Base-by-base conservation (phyloP, 2,888 invertebrate species). In the Stomorhina lunata region DNA sequence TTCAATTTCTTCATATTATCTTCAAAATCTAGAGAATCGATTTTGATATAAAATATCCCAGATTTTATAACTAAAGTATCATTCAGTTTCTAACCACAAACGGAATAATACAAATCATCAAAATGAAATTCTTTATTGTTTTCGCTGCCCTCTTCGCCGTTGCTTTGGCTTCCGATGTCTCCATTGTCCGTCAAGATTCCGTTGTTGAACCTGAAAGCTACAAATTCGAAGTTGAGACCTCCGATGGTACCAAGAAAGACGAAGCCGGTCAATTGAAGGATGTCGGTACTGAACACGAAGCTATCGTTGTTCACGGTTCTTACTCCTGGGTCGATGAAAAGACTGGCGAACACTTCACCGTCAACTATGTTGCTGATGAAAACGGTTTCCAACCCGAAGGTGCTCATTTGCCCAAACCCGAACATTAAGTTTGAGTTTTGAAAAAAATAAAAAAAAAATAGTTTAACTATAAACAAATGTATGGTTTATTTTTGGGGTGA, bases 131-230 rank as follows among this genome's bases (percentile, higher is more conserved):
- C 78, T 27, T 84, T 12, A 83, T 85, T 57, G 87, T 88, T 43
- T 86, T 89, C 76, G 86, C 83, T 72, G 86, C 86, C 27, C 84
- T 87, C 57, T 84, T 87, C 77, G 88, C 86, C 32, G 83, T 87
- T 32, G 87, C 86, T 22, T 72, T 87, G 50, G 87, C 88, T 53
- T 86, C 83, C 40, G 85, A 86, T 43, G 93, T 93, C 1, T 92
- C 92, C 85, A 91, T 94, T 80, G 68, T 93, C 34, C 92, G 92
- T 73, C 93, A 93, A 85, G 93, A 93, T 29, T 90, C 91, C 79
- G 92, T 93, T 88, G 85, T 86, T 5, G 80, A 83, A n/a, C 85
- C 86, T 22, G 85, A 85, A 29, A 92, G 90, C 84, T 93, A 45
- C 40, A 53, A 57, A 45, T 82, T 48, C 66, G 68, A 45, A 17